A percentile compares a stretch with the other conserved stretches of the same genome.
These are phyloP conservation scores for Bubo scandiacus DNA, from an alignment of 2,113 vertebrate genomes.

Conservation along the genomic window DNA sequence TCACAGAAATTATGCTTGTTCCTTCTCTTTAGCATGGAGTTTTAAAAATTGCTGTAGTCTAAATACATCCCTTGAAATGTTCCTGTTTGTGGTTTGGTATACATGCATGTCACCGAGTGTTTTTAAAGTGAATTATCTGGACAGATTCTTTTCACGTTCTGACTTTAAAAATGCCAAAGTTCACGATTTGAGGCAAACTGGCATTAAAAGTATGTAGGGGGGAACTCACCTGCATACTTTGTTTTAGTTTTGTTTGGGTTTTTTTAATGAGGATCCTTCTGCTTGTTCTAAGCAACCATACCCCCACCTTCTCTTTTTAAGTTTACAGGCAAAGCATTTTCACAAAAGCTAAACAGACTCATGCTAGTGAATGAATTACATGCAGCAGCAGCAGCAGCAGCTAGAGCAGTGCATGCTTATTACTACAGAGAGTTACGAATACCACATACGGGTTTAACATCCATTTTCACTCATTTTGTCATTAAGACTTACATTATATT, in stretches of 20 bases:
- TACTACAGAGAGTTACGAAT: slow-evolving; percentile 41
- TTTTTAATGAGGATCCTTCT: neutral
- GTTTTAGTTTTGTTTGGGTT: neutral
- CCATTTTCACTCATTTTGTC: slow-evolving; percentile 77
- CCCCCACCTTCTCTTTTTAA: slow-evolving; percentile 17
- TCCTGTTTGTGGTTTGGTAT: neutral
- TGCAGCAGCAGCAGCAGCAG: slow-evolving; percentile 42
- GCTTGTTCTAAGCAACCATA: neutral
- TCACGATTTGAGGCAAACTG: neutral
- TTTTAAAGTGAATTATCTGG: neutral
- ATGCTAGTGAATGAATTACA: slow-evolving; percentile 42
- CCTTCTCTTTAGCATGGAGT: neutral
- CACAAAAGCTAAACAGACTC: slow-evolving; percentile 34
- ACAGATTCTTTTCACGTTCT: neutral
- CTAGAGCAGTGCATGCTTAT: slow-evolving; percentile 38
- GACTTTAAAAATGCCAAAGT: neutral
- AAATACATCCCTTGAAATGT: neutral
- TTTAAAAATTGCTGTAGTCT: neutral
- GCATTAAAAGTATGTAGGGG: neutral
- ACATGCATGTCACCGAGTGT: neutral
- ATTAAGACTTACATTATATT: slow-evolving; percentile 88
- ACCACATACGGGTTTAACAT: slow-evolving; percentile 54
- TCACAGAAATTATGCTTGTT: neutral
- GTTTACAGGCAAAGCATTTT: slow-evolving; percentile 25
- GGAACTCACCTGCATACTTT: neutral